phyloP scores from a whole-genome alignment of 2,888 invertebrate genomes.

The Erebia palarica region DNA sequence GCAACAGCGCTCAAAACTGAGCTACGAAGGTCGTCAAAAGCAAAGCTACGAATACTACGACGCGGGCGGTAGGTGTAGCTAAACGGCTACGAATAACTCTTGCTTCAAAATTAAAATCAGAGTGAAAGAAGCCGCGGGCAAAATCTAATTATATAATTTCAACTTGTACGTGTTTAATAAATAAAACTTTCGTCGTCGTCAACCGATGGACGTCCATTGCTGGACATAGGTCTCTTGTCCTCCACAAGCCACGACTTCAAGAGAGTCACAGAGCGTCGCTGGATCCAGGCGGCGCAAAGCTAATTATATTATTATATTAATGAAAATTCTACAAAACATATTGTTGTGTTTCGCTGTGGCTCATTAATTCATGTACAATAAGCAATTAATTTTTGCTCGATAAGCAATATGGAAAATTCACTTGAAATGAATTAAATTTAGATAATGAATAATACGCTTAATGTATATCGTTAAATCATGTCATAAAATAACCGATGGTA shows the following conservation, averaged over 20 bases:
- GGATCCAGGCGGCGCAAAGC: too few species aligned
- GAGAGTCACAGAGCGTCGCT: too few species aligned
- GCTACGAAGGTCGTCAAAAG: too few species aligned
- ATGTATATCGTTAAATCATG: slow-evolving; percentile 22
- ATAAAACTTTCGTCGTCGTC: too few species aligned
- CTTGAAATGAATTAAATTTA: slow-evolving; percentile 34
- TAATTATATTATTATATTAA: too few species aligned
- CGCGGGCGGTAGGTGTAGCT: not conserved
- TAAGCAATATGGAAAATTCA: slow-evolving; percentile 42
- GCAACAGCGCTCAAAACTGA: too few species aligned
- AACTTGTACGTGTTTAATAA: too few species aligned
- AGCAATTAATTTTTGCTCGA: slow-evolving; percentile 52
- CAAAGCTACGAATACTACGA: not conserved
- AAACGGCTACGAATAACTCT: not conserved
- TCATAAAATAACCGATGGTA: slow-evolving; percentile 17
- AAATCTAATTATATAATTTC: too few species aligned
- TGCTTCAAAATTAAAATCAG: not conserved
- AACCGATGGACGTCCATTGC: too few species aligned
- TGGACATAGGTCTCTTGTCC: too few species aligned
- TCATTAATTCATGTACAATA: slow-evolving; percentile 48
- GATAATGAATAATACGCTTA: slow-evolving; percentile 24
- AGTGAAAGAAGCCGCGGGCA: not conserved
- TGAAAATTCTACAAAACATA: not conserved
- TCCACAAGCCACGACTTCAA: too few species aligned
- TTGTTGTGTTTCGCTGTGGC: not conserved